Percentiles rank a stretch among this genome's conserved stretches.
Conservation (phyloP, 2,113 vertebrate species). For the Plectropomus leopardus region DNA sequence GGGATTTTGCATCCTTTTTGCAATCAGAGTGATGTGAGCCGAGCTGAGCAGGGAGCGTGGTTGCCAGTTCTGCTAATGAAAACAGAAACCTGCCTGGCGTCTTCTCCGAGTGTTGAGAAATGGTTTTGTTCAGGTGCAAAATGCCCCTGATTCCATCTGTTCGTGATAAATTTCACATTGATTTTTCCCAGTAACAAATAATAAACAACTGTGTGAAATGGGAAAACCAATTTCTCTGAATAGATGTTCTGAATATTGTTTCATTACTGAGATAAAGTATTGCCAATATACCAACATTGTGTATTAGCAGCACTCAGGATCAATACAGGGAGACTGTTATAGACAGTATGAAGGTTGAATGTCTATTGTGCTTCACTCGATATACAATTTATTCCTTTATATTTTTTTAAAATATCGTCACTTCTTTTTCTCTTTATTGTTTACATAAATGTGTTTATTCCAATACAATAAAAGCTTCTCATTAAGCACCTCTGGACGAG, state of each 20-base stretch:
- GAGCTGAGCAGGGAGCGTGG: conserved; percentile 17
- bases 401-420: neutral
- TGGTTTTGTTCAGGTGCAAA: conserved; percentile 55
- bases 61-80: conserved; percentile 62
- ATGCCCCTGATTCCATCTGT: conserved; percentile 52
- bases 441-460: conserved; percentile 1
- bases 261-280: conserved; percentile 40
- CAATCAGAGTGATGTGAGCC: conserved; percentile 27
- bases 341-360: conserved; percentile 6
- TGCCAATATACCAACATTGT: conserved; percentile 21
- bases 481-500: neutral
- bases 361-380: conserved; percentile 11
- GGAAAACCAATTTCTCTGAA: conserved; percentile 45
- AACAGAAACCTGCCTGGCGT: conserved; percentile 49
- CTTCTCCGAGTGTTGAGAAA: conserved; percentile 38
- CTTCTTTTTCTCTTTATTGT: neutral
- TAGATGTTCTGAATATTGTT: conserved; percentile 51
- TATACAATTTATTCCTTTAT: neutral
- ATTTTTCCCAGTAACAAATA: conserved; percentile 55
- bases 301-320: conserved; percentile 30
- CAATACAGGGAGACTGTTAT: conserved; percentile 39
- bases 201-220: conserved; percentile 46
- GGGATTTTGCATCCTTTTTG: conserved; percentile 28
- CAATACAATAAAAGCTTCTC: neutral
- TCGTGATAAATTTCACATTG: conserved; percentile 56